phyloP scores from a whole-genome alignment of 2,888 invertebrate species.

The Patella caerulea region DNA sequence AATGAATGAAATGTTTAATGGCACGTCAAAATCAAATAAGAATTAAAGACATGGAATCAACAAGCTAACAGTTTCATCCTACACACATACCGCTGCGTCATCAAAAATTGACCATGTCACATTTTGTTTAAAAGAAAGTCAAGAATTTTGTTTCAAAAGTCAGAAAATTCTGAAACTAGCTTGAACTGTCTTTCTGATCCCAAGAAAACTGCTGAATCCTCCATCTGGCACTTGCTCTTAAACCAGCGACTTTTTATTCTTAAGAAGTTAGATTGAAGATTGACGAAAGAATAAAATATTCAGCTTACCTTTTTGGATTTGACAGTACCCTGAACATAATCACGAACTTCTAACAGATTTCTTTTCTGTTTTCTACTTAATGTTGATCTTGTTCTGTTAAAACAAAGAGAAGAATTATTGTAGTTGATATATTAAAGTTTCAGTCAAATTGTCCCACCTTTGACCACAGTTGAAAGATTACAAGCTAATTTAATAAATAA shows the following conservation, averaged over 20 bases:
- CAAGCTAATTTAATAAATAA: no score
- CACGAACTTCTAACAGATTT: slow-evolving; percentile 69
- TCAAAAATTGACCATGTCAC: no score
- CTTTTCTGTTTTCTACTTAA: slow-evolving; percentile 71
- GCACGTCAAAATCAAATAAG: not conserved
- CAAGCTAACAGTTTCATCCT: not conserved
- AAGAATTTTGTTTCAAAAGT: no score
- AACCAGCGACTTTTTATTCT: slow-evolving; percentile 3
- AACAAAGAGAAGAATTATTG: not conserved
- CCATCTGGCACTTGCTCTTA: not conserved
- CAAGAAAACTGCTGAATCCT: not conserved
- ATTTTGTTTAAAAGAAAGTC: no score
- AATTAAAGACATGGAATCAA: not conserved
- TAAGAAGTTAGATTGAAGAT: not conserved
- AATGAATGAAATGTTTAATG: no score
- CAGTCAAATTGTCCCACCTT: no score
- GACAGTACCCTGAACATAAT: slow-evolving; percentile 71
- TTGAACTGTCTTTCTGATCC: no score
- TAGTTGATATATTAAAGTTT: no score
- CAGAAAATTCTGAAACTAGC: no score
- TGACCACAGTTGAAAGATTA: no score
- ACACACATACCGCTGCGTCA: no score
- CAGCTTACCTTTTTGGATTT: slow-evolving; percentile 72
- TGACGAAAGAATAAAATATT: not conserved
- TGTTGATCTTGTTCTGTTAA: slow-evolving; percentile 67